phyloP scores from a whole-genome alignment of 2,888 invertebrate species.

The Apodemia mormo region DNA sequence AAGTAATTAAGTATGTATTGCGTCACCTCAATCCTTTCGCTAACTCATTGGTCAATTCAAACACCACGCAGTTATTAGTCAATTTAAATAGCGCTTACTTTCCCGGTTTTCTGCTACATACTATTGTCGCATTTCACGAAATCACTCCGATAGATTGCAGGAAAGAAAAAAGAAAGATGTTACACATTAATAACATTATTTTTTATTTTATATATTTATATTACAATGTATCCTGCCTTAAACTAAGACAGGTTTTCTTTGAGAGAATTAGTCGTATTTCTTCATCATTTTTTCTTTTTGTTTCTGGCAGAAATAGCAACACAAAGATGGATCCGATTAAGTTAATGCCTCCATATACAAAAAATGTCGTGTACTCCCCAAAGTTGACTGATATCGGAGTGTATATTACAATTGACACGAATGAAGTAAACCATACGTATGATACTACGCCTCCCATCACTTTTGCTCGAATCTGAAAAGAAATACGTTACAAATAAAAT shows the following conservation, averaged over 20 bases:
- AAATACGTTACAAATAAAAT: too few relatives aligned
- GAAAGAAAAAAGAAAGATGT: too few relatives aligned
- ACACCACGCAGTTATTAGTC: too few relatives aligned
- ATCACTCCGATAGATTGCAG: too few relatives aligned
- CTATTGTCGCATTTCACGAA: too few relatives aligned
- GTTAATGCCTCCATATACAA: constrained; percentile 52
- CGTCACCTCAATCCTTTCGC: too few relatives aligned
- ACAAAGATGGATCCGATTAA: constrained; percentile 49
- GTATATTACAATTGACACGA: constrained; percentile 45
- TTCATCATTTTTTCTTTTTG: constrained; percentile 57
- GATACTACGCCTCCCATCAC: constrained; percentile 57
- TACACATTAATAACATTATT: too few relatives aligned
- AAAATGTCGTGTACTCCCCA: constrained; percentile 54
- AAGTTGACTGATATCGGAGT: constrained; percentile 42
- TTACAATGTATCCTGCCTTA: background rate
- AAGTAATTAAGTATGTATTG: too few relatives aligned
- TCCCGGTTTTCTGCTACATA: too few relatives aligned
- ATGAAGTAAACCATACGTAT: constrained; percentile 60
- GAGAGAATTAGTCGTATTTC: constrained; percentile 42
- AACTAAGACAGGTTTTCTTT: background rate
- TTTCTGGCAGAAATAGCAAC: constrained; percentile 56
- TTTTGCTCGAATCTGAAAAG: constrained; percentile 57
- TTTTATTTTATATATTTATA: too few relatives aligned
- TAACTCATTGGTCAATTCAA: too few relatives aligned
- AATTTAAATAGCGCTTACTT: too few relatives aligned